These are phyloP conservation scores for Siniperca undulata DNA, from an alignment of 2,797 vertebrate genomes.

Conservation along the genomic window DNA sequence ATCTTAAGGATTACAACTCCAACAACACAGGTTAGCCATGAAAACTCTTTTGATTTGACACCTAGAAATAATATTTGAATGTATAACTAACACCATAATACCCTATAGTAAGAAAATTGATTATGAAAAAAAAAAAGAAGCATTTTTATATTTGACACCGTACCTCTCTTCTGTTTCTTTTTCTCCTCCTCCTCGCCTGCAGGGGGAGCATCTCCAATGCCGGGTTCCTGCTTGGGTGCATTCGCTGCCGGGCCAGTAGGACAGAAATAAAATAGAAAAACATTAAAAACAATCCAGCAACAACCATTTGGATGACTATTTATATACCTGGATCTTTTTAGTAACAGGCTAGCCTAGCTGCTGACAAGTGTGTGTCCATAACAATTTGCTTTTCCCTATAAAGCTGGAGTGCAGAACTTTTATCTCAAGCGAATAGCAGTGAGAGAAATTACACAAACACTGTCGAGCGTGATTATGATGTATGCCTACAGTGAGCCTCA, in stretches of 20 bases:
- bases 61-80: not conserved
- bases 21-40: not conserved
- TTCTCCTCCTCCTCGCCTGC: conserved; percentile 96
- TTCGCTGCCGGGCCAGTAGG: conserved; percentile 83
- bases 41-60: not conserved
- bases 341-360: not conserved
- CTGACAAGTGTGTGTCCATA: too few relatives aligned
- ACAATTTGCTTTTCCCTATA: not conserved
- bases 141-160: not conserved
- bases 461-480: too few relatives aligned
- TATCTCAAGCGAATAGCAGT: too few relatives aligned
- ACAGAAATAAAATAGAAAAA: conserved; percentile 37
- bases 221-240: conserved; percentile 90
- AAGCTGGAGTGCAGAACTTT: too few relatives aligned
- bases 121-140: too few relatives aligned
- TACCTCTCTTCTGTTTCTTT: conserved; percentile 99
- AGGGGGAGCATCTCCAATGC: conserved; percentile 88
- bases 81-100: not conserved
- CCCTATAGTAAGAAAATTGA: too few relatives aligned
- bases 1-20: not conserved
- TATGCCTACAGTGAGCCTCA: too few relatives aligned
- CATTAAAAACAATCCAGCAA: conserved; percentile 46
- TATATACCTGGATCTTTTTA: not conserved
- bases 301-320: not conserved
- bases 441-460: too few relatives aligned